phyloP scores from a whole-genome alignment of 2,888 invertebrate species.

The Crossocerus cetratus region DNA sequence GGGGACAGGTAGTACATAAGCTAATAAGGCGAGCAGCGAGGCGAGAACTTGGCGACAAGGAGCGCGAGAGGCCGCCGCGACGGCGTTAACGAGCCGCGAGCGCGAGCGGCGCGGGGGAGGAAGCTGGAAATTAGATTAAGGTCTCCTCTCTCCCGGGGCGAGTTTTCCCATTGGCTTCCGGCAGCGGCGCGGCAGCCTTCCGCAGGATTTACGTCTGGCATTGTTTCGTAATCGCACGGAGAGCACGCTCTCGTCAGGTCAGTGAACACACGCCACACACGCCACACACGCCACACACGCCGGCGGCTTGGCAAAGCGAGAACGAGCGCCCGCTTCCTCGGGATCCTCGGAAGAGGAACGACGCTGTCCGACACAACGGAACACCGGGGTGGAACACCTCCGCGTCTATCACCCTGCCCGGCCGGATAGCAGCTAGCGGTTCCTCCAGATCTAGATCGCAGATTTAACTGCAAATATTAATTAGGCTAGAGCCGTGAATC shows the following conservation, averaged over 20 bases:
- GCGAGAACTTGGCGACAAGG: too few relatives aligned
- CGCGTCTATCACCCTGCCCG: slow-evolving; percentile 55
- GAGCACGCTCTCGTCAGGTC: slow-evolving; percentile 30
- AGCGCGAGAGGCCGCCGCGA: too few relatives aligned
- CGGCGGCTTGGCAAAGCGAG: too few relatives aligned
- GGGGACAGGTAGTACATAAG: too few relatives aligned
- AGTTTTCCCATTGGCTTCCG: slow-evolving; percentile 46
- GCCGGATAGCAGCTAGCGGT: slow-evolving; percentile 66
- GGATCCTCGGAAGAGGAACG: slow-evolving; percentile 44
- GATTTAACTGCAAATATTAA: slow-evolving; percentile 69
- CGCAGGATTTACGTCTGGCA: slow-evolving; percentile 50
- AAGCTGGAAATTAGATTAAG: slow-evolving; percentile 26
- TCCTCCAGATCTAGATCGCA: slow-evolving; percentile 71
- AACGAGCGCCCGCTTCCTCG: slow-evolving; percentile 45
- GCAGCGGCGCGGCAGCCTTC: slow-evolving; percentile 37
- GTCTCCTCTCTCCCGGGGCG: slow-evolving; percentile 40
- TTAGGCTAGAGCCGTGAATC: slow-evolving; percentile 47
- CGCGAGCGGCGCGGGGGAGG: too few relatives aligned
- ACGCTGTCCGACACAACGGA: slow-evolving; percentile 66
- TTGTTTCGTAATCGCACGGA: slow-evolving; percentile 49
- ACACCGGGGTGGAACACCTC: slow-evolving; percentile 46
- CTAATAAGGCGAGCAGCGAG: too few relatives aligned
- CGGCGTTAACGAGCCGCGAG: too few relatives aligned
- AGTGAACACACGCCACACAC: slow-evolving; percentile 27
- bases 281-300: too few relatives aligned